Base-by-base conservation (phyloP, 2,113 vertebrate genomes). In the Aythya baeri region DNA sequence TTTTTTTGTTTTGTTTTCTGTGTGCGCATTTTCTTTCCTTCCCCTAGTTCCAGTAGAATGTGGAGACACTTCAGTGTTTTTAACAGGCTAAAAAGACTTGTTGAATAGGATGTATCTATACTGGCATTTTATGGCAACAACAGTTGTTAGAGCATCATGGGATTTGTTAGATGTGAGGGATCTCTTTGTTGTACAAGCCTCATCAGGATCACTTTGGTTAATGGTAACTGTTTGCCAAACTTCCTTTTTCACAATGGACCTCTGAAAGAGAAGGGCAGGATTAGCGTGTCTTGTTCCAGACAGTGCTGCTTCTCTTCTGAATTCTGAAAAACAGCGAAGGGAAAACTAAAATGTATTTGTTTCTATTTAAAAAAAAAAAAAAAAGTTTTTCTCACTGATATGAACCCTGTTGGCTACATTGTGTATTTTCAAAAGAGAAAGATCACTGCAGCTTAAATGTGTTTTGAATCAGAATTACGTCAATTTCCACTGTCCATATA, bases 241-340 rank as follows among this genome's bases (percentile, higher is more conserved):
- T 91, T 83, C 8, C 8, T 38, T 90, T 93, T 82, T 86, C 41
- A 83, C 63, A 88, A 15, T 54, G 22, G 13, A 36, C 52, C 81
- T 55, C 34, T 93, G 62, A 73, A 92, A 46, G 91, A 88, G 26
- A 80, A 83, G 11, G 52, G 11, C 20, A 62, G 29, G 27, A 22
- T 46, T 86, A 38, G 55, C 54, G 43, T 61, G 11, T 50, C 46
- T 89, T 91, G 11, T 86, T 94, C 46, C 54, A 46, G 41, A 6
- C 59, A 87, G 58, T 76, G 61, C n/a, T 92, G 61, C 80, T 92
- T 72, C 36, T 94, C 50, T 95, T 91, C 13, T 36, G 50, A 91
- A 52, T 73, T 41, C 46, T 67, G 21, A 94, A 70, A 50, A 87
- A 67, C 23, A 26, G 20, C 67, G 38, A 85, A 79, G 12, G 46